Evolutionary conservation across 2,797 vertebrate genomes (phyloP).

Genomic region (Manis javanica): DNA sequence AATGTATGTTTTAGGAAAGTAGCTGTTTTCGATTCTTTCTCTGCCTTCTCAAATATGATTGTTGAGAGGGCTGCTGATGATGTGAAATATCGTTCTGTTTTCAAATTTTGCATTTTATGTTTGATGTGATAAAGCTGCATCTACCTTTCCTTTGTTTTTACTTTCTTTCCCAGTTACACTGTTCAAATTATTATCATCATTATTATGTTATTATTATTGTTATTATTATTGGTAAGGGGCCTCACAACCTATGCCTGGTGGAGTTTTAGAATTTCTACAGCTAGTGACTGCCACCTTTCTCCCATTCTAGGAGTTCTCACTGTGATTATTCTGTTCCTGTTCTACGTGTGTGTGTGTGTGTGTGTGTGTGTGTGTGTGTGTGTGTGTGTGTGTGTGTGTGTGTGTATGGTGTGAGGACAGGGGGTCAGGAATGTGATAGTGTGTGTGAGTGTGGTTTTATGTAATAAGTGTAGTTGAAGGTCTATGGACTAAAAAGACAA

Average conservation of each 20-base stretch:
- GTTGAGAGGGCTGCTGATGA: not conserved
- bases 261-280: no score
- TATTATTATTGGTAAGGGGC: no score
- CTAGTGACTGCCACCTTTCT: no score
- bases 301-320: no score
- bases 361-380: no score
- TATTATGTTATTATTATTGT: not conserved
- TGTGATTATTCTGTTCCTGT: no score
- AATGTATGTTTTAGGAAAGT: not conserved
- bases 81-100: not conserved
- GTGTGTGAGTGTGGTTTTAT: not conserved
- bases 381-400: no score
- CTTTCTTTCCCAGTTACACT: not conserved
- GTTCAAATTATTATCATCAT: not conserved
- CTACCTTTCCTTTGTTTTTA: not conserved
- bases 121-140: not conserved
- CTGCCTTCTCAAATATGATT: not conserved
- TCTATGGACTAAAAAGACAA: not conserved
- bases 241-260: no score
- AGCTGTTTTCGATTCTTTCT: not conserved
- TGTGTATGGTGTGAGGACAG: not conserved
- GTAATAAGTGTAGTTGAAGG: not conserved
- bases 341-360: no score
- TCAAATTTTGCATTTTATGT: not conserved
- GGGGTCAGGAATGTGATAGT: no score